Percentiles rank a stretch among this genome's conserved stretches.
These are phyloP conservation scores for Rhinophrynus dorsalis DNA, from an alignment of 2,797 vertebrate species.

Conservation along the genomic window DNA sequence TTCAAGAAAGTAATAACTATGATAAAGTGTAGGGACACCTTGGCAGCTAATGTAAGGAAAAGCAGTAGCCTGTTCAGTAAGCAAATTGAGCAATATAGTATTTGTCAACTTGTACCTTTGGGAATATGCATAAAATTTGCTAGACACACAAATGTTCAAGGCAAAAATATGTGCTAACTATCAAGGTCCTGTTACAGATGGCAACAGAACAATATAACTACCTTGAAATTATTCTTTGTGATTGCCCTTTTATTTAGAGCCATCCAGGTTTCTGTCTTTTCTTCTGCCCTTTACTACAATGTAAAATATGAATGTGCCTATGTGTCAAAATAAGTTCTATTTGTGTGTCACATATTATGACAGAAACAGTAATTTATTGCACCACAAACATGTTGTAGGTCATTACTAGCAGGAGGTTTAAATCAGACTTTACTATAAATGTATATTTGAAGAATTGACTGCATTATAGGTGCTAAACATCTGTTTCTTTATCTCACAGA, in stretches of 20 bases:
- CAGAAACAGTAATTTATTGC: neutral
- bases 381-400: too few relatives aligned
- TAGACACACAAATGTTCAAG: conserved; percentile 22
- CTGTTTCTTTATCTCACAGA: too few relatives aligned
- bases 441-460: too few relatives aligned
- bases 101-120: conserved; percentile 11
- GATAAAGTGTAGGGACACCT: conserved; percentile 33
- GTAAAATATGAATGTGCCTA: neutral
- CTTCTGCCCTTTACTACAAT: neutral
- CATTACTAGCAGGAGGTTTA: too few relatives aligned
- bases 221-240: neutral
- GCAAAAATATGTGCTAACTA: conserved; percentile 1
- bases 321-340: neutral
- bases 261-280: neutral
- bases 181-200: neutral
- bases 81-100: conserved; percentile 32
- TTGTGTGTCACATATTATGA: neutral
- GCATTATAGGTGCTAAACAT: too few relatives aligned
- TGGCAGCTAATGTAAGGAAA: conserved; percentile 37
- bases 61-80: conserved; percentile 30
- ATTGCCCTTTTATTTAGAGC: neutral
- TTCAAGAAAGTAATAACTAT: conserved; percentile 48
- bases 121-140: conserved; percentile 17
- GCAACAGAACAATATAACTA: neutral
- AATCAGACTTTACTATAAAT: too few relatives aligned